Evolutionary conservation across 2,113 vertebrate genomes (phyloP).

Genomic region (Synodontis membranacea): DNA sequence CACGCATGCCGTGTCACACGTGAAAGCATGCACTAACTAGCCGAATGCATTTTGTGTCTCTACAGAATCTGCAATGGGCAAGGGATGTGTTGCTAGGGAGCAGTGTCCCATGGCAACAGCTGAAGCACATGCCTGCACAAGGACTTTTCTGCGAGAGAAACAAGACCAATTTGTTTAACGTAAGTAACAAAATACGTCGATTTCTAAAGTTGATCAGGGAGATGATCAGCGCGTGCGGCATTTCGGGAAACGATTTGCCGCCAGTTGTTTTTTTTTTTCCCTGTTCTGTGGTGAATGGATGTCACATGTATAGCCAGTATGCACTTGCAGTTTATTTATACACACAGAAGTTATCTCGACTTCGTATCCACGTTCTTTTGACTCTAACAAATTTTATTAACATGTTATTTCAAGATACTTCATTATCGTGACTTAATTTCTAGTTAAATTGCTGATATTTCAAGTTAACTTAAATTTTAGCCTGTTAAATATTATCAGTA

Average conservation of each 20-base stretch:
- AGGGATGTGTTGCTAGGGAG: constrained; percentile 99
- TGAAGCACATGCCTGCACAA: constrained; percentile 99
- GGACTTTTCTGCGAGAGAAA: constrained; percentile 99
- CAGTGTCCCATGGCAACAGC: constrained; percentile 95
- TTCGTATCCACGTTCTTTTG: neutral
- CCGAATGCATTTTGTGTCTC: constrained; percentile 64
- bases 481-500: neutral
- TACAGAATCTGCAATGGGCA: constrained; percentile 98
- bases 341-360: neutral
- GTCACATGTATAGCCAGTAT: neutral
- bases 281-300: neutral
- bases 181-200: constrained; percentile 74
- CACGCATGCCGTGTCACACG: neutral
- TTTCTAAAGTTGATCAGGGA: neutral
- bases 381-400: neutral
- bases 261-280: neutral
- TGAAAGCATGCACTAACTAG: constrained; percentile 37
- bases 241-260: neutral
- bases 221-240: neutral
- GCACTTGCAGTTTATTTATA: neutral
- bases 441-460: neutral
- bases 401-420: neutral
- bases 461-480: neutral
- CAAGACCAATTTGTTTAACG: constrained; percentile 99
- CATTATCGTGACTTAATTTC: neutral